These are phyloP conservation scores for Tachina lurida DNA, from an alignment of 2,888 invertebrate species.

Conservation along the genomic window DNA sequence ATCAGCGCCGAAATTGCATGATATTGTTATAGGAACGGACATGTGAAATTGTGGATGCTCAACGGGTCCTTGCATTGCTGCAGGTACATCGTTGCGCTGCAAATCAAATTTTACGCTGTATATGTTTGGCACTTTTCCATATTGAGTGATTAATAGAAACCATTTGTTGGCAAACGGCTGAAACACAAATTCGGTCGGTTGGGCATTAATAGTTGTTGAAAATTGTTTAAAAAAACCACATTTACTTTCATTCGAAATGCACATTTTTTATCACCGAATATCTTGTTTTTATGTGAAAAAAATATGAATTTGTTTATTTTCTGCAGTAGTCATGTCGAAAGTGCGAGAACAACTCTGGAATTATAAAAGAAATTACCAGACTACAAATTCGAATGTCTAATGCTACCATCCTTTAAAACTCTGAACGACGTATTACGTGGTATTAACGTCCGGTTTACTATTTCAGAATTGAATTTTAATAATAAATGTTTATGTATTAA, in stretches of 20 bases:
- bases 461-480: too few species aligned
- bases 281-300: neutral
- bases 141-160: slow-evolving; percentile 80
- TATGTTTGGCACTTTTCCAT: slow-evolving; percentile 78
- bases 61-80: slow-evolving; percentile 73
- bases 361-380: neutral
- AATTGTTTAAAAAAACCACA: slow-evolving; percentile 78
- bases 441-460: too few species aligned
- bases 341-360: slow-evolving; percentile 4
- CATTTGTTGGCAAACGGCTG: slow-evolving; percentile 80
- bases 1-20: slow-evolving; percentile 78
- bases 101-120: slow-evolving; percentile 79
- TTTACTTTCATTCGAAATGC: slow-evolving; percentile 46
- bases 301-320: slow-evolving; percentile 29
- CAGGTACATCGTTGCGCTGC: slow-evolving; percentile 70
- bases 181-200: slow-evolving; percentile 79
- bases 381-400: neutral
- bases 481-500: too few species aligned
- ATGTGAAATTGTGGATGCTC: slow-evolving; percentile 75
- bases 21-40: slow-evolving; percentile 78
- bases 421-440: too few species aligned
- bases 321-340: neutral
- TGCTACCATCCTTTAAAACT: neutral
- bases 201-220: slow-evolving; percentile 75
- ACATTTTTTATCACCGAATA: slow-evolving; percentile 49